Evolutionary conservation across 2,113 vertebrate genomes (phyloP).

Genomic region (Gopherus evgoodei): DNA sequence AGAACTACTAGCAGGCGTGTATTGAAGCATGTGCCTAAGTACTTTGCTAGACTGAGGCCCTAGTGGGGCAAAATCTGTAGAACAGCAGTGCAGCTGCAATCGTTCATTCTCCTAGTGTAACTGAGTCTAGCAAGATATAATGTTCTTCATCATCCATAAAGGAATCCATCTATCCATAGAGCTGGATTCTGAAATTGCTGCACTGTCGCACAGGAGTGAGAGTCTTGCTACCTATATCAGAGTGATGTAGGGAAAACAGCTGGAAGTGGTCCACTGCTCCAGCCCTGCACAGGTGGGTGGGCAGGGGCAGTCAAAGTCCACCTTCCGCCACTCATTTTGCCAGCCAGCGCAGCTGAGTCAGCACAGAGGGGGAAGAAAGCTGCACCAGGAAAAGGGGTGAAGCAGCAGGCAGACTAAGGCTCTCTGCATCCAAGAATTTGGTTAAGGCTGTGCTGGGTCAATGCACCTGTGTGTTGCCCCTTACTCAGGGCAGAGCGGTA

Average conservation of each 20-base stretch:
- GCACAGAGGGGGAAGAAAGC: background rate
- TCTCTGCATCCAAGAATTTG: background rate
- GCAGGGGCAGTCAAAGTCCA: background rate
- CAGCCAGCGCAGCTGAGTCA: background rate
- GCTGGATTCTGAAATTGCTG: background rate
- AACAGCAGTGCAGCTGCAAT: background rate
- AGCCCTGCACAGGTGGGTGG: background rate
- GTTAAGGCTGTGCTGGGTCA: background rate
- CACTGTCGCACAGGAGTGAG: accelerated
- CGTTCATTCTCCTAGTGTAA: background rate
- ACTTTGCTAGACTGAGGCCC: background rate
- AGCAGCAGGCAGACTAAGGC: slow-evolving; percentile 17
- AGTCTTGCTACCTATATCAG: background rate
- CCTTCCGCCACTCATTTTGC: background rate
- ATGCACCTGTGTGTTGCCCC: background rate
- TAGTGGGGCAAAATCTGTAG: background rate
- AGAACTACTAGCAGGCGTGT: background rate
- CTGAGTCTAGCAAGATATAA: background rate
- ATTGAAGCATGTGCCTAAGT: background rate
- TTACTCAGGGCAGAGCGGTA: slow-evolving; percentile 49
- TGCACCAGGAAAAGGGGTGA: background rate
- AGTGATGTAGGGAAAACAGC: background rate
- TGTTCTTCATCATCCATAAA: background rate
- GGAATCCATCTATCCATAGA: background rate
- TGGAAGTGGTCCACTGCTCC: background rate